These are phyloP conservation scores for Riparia riparia DNA, from an alignment of 2,113 vertebrate species.

Conservation along the genomic window DNA sequence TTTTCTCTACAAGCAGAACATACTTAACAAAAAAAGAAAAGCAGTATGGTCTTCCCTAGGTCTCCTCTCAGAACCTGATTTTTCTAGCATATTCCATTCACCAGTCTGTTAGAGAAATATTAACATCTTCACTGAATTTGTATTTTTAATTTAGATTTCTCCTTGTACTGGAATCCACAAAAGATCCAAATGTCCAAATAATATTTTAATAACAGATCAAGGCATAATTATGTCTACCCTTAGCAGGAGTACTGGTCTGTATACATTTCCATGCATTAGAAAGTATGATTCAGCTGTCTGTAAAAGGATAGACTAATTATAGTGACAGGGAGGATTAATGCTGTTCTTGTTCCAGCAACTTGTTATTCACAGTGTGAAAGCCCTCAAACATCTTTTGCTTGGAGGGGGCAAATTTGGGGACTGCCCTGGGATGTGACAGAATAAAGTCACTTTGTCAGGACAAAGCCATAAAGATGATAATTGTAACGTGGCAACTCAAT, in stretches of 20 bases:
- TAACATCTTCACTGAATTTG: not conserved
- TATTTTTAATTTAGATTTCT: constrained; percentile 36
- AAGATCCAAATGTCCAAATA: constrained; percentile 45
- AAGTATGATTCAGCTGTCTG: constrained; percentile 67
- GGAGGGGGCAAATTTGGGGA: constrained; percentile 13
- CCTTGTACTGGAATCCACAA: not conserved
- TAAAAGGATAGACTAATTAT: constrained; percentile 64
- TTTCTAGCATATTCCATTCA: not conserved
- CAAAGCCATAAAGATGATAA: constrained; percentile 43
- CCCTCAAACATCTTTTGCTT: constrained; percentile 40
- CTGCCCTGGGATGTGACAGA: constrained; percentile 13
- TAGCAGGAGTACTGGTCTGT: constrained; percentile 58
- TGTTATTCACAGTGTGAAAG: constrained; percentile 55
- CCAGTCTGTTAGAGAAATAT: not conserved
- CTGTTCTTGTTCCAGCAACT: constrained; percentile 57
- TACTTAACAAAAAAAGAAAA: constrained; percentile 16
- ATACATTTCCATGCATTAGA: constrained; percentile 67
- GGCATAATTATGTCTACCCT: constrained; percentile 47
- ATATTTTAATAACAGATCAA: constrained; percentile 57
- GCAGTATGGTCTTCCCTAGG: not conserved
- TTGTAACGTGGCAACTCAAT: not conserved
- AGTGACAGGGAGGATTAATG: constrained; percentile 57
- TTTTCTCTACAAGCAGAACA: constrained; percentile 33
- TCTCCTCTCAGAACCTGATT: not conserved
- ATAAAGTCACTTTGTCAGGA: constrained; percentile 62